phyloP scores from a whole-genome alignment of 2,797 vertebrate species.

The Pelochelys cantorii region DNA sequence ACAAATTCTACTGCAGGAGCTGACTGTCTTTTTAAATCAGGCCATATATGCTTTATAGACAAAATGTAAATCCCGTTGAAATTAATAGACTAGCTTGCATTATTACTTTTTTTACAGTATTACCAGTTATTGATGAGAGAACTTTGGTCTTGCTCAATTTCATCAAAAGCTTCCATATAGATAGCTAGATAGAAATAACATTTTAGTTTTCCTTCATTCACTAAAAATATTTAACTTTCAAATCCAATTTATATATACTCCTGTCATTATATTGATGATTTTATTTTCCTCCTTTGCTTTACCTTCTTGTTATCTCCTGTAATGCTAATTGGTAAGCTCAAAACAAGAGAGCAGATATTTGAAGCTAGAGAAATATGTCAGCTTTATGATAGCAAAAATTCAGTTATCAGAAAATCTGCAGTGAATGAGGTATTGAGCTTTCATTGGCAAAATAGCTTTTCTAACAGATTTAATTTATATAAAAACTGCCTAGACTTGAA shows the following conservation, averaged over 20 bases:
- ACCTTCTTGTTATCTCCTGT: neutral
- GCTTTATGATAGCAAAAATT: neutral
- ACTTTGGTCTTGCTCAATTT: neutral
- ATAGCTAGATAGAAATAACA: neutral
- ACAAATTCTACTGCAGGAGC: neutral
- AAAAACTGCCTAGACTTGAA: neutral
- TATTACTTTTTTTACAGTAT: neutral
- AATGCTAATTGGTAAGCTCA: neutral
- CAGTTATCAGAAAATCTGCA: neutral
- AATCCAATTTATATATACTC: neutral
- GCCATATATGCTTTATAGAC: neutral
- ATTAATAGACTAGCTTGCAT: neutral
- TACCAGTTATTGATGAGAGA: neutral
- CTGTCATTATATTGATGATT: neutral
- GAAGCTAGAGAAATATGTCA: neutral
- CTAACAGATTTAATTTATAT: neutral
- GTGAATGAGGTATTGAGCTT: neutral
- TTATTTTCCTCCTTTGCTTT: neutral
- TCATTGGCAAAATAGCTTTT: neutral
- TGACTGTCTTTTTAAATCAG: neutral
- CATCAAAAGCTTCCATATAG: neutral
- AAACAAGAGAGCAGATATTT: constrained; percentile 20
- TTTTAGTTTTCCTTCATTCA: neutral
- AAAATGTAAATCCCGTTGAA: neutral
- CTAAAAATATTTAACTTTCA: neutral